Conservation (phyloP, 1,140 invertebrate genomes). For the Tyrophagus putrescentiae region DNA sequence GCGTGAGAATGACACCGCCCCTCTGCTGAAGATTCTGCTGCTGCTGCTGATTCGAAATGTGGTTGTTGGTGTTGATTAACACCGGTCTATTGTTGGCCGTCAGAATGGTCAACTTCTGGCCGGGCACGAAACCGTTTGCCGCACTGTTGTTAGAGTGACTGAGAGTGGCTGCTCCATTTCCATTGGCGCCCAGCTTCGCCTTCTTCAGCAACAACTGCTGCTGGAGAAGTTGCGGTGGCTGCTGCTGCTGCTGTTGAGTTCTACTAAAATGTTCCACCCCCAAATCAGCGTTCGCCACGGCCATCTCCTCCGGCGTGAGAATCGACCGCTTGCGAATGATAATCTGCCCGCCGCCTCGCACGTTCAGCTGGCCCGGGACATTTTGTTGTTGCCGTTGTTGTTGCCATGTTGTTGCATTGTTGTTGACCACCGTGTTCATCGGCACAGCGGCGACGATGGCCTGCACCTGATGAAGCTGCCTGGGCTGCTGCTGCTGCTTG, state of each 20-base stretch:
- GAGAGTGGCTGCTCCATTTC: too few species aligned
- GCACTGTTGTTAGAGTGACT: too few species aligned
- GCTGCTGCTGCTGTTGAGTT: too few species aligned
- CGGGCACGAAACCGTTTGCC: neutral
- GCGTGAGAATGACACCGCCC: neutral
- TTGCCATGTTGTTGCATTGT: too few species aligned
- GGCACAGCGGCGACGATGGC: too few species aligned
- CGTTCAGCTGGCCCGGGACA: neutral
- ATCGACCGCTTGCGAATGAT: neutral
- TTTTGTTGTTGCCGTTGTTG: neutral
- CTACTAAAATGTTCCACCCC: neutral
- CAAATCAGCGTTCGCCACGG: neutral
- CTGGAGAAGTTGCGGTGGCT: too few species aligned
- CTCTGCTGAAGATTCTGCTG: too few species aligned
- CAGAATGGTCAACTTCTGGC: slow-evolving; percentile 1
- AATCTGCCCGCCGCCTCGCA: neutral
- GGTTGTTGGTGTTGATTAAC: neutral
- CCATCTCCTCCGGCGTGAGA: neutral
- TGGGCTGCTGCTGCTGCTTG: too few species aligned
- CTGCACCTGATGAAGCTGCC: too few species aligned
- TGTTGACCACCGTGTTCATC: too few species aligned
- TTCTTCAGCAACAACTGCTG: slow-evolving; percentile 1
- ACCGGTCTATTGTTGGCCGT: neutral
- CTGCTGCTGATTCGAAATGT: neutral
- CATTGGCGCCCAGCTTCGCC: neutral